Evolutionary conservation across 2,113 vertebrate species (phyloP).

Genomic region (Siniperca knerii): DNA sequence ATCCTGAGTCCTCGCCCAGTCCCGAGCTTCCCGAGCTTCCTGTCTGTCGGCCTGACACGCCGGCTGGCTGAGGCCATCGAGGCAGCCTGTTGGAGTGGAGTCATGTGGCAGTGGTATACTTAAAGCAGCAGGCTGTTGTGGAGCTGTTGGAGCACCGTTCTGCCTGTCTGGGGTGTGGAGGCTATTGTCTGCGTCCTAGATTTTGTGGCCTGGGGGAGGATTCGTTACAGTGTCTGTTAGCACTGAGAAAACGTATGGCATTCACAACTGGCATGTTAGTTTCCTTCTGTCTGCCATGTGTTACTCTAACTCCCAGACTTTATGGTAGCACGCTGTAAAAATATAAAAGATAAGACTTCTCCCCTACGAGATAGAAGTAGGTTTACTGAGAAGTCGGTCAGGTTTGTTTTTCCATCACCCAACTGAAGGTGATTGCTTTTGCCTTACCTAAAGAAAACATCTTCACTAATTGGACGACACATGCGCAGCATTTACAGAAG

Average conservation of each 20-base stretch:
- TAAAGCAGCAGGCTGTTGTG: slow-evolving; percentile 20
- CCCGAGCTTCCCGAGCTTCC: slow-evolving; percentile 18
- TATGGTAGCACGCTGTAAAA: background rate
- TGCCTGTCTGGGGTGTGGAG: slow-evolving; percentile 60
- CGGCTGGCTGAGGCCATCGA: background rate
- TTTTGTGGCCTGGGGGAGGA: slow-evolving; percentile 64
- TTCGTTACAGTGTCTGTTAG: slow-evolving; percentile 64
- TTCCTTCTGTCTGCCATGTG: slow-evolving; percentile 74
- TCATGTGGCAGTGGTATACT: slow-evolving; percentile 36
- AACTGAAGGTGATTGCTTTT: background rate
- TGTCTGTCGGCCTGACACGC: slow-evolving; percentile 5
- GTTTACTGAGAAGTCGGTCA: slow-evolving; percentile 10
- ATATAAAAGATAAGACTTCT: background rate
- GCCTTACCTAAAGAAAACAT: background rate
- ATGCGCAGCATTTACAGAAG: background rate
- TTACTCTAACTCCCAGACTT: slow-evolving; percentile 49
- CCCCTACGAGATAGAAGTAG: slow-evolving; percentile 25
- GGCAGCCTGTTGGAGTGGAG: slow-evolving; percentile 9
- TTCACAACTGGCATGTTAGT: slow-evolving; percentile 66
- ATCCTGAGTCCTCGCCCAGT: slow-evolving; percentile 2
- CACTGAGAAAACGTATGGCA: slow-evolving; percentile 24
- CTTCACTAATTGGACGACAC: background rate
- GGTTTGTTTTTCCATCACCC: background rate
- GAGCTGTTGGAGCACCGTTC: slow-evolving; percentile 9
- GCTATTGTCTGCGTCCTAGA: slow-evolving; percentile 65